These are phyloP conservation scores for Busseola fusca DNA, from an alignment of 2,888 invertebrate species.

Conservation along the genomic window DNA sequence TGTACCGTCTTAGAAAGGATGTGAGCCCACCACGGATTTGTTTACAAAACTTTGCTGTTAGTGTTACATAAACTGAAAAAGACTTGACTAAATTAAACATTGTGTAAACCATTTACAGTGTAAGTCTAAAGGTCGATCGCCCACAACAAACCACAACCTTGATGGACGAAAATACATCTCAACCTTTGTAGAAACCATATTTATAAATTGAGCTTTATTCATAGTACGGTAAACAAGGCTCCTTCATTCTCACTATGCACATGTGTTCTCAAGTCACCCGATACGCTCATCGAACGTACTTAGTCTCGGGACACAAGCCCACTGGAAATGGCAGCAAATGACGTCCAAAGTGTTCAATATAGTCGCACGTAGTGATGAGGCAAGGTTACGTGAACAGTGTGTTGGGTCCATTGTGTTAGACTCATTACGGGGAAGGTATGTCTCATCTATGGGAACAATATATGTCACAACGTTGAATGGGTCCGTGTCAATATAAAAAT, in stretches of 20 bases:
- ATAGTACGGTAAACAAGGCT: slow-evolving; percentile 5
- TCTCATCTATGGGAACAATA: neutral
- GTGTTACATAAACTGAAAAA: neutral
- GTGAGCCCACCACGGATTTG: no score
- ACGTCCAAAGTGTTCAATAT: slow-evolving; percentile 8
- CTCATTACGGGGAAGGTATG: neutral
- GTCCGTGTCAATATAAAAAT: neutral
- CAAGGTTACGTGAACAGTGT: slow-evolving; percentile 19
- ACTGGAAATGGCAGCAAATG: slow-evolving; percentile 25
- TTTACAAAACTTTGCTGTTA: neutral
- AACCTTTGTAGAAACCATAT: neutral
- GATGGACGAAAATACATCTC: neutral
- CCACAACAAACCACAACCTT: neutral
- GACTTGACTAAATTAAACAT: neutral
- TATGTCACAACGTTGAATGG: neutral
- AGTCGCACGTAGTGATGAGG: neutral
- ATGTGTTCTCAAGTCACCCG: slow-evolving; percentile 17
- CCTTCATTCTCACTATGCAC: slow-evolving; percentile 26
- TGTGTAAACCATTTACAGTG: neutral
- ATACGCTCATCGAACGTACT: slow-evolving; percentile 39
- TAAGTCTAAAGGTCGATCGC: neutral
- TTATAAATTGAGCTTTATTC: slow-evolving; percentile 1
- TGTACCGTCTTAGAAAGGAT: no score
- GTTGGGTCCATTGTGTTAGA: neutral
- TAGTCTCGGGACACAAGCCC: slow-evolving; percentile 31